These are phyloP conservation scores for Theristicus caerulescens DNA, from an alignment of 2,113 vertebrate genomes.

Conservation along the genomic window DNA sequence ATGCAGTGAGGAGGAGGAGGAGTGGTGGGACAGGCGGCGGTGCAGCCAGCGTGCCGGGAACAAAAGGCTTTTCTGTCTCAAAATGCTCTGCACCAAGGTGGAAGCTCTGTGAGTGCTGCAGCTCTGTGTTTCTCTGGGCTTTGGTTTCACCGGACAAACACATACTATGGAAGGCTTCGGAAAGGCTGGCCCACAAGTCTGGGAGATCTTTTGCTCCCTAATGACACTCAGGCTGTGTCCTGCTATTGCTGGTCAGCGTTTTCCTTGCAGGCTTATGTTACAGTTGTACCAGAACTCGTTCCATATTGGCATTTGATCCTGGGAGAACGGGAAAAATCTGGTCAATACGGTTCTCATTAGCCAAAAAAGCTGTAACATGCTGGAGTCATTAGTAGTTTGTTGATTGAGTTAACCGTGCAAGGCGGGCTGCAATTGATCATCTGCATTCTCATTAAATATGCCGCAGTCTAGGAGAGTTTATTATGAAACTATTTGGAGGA, in stretches of 20 bases:
- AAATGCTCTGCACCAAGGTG: neutral
- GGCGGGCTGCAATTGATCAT: slow-evolving; percentile 63
- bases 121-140: neutral
- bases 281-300: slow-evolving; percentile 44
- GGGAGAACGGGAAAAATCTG: slow-evolving; percentile 23
- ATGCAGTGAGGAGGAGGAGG: neutral
- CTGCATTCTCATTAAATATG: slow-evolving; percentile 57
- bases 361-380: slow-evolving; percentile 46
- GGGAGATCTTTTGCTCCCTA: neutral
- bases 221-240: neutral
- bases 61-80: neutral
- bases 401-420: slow-evolving; percentile 63
- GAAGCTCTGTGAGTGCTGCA: neutral
- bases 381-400: slow-evolving; percentile 63
- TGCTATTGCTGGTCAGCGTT: neutral
- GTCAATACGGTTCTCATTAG: slow-evolving; percentile 52
- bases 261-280: slow-evolving; percentile 30
- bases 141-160: neutral
- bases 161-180: neutral
- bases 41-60: neutral
- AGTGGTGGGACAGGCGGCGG: neutral
- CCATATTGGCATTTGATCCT: slow-evolving; percentile 56
- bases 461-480: neutral
- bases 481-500: neutral
- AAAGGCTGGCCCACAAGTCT: neutral